Base-by-base conservation (phyloP, 2,113 vertebrate genomes). In the Colius striatus region DNA sequence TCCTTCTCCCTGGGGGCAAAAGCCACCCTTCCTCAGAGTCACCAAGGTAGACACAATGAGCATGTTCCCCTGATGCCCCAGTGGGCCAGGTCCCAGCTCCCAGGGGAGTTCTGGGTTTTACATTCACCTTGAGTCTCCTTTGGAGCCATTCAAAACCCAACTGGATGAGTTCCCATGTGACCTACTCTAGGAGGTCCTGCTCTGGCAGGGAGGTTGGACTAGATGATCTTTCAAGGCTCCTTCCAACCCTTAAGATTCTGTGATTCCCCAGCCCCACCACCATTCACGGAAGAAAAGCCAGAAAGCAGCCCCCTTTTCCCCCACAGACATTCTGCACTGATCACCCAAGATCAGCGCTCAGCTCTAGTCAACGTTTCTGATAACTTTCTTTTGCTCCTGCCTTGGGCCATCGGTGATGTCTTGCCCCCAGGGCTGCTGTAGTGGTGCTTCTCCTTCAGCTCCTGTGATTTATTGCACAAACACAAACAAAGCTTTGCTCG, bases 401-500 rank as follows among this genome's bases (percentile, higher is more conserved):
- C 47, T 32, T 66, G n/a, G 23, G 26, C 63, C n/a, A 45, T 48
- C 41, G 57, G 21, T 13, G 41, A 47, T 27, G 30, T 41, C 25
- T 57, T 4, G 2, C 36, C 4, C 13, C 6, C 48, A 51, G 43
- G 43, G 34, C 25, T 41, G n/a, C 48, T 62, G 51, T 14, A 54
- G 66, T 2, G 5, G 62, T 48, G 26, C 21, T 60, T 36, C 58
- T 51, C 55, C 9, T 0, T 22, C 53, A 70, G 45, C 29, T 84
- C 70, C 55, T 27, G 26, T 1, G 4, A 41, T 41, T 41, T 41
- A 41, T 41, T 2, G 18, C 5, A 29, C 8, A 38, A 53, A n/a
- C 2, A 6, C 18, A 0, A 0, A 0, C 1, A 2, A 48, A 83
- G 41, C 23, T n/a, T 50, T 66, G 30, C 29, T 48, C 63, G 38